A percentile compares a stretch with the other conserved stretches of the same genome.
phyloP scores from a whole-genome alignment of 2,888 invertebrate genomes.

The Spodoptera littoralis region DNA sequence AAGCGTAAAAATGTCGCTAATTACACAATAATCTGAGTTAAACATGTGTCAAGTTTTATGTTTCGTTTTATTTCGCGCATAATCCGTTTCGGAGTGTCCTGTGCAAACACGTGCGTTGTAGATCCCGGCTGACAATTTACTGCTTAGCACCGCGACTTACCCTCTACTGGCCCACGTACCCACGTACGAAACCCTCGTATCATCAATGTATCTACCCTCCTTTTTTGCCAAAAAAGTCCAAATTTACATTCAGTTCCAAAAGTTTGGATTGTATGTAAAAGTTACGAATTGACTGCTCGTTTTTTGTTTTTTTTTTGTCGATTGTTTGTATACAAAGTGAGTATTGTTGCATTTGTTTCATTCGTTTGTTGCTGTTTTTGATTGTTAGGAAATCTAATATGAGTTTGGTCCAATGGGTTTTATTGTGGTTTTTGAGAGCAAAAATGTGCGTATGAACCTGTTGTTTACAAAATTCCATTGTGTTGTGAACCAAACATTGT shows the following conservation, averaged over 20 bases:
- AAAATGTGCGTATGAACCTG: too few species aligned
- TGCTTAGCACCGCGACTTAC: conserved; percentile 31
- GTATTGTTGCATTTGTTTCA: conserved; percentile 2
- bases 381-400: too few species aligned
- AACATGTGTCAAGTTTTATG: conserved; percentile 43
- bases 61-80: conserved; percentile 44
- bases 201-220: conserved; percentile 42
- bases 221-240: conserved; percentile 31
- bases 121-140: conserved; percentile 47
- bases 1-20: conserved; percentile 44
- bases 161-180: conserved; percentile 49
- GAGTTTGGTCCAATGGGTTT: too few species aligned
- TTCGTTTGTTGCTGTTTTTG: background rate
- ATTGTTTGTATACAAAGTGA: conserved; percentile 33
- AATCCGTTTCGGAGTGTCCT: conserved; percentile 30
- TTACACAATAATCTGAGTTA: conserved; percentile 51
- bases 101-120: conserved; percentile 31
- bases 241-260: conserved; percentile 49
- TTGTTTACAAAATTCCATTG: too few species aligned
- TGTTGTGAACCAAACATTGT: too few species aligned
- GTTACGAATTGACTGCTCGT: conserved; percentile 43
- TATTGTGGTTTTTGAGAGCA: background rate
- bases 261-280: conserved; percentile 48
- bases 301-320: conserved; percentile 36
- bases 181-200: conserved; percentile 54